phyloP scores from a whole-genome alignment of 2,888 invertebrate species.

The Tromatobia lineatoria region DNA sequence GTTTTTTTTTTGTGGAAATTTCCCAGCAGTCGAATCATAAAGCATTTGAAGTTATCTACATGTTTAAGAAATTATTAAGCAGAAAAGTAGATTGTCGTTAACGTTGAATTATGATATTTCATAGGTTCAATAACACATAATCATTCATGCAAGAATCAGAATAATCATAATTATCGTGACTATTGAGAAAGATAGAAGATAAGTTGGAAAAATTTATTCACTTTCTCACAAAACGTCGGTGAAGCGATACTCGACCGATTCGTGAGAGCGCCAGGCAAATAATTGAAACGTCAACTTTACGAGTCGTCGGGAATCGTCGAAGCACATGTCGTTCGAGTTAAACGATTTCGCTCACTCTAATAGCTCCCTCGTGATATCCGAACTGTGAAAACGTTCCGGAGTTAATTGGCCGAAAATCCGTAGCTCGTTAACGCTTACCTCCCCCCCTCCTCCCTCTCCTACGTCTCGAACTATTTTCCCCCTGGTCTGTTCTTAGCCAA shows the following conservation, averaged over 20 bases:
- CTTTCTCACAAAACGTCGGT: no score
- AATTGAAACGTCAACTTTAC: constrained; percentile 45
- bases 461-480: neutral
- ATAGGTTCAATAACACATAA: no score
- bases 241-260: neutral
- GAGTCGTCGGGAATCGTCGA: constrained; percentile 35
- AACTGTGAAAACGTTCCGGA: constrained; percentile 45
- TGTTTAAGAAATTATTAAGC: no score
- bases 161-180: no score
- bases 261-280: neutral
- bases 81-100: no score
- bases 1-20: no score
- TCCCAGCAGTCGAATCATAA: no score
- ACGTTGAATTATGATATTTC: no score
- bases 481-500: neutral
- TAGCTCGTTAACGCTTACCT: constrained; percentile 47
- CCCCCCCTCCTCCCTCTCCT: neutral
- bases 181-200: neutral
- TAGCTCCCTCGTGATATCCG: constrained; percentile 12
- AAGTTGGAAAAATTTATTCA: neutral
- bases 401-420: constrained; percentile 59
- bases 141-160: neutral
- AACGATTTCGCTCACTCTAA: constrained; percentile 44
- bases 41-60: no score
- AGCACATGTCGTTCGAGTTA: constrained; percentile 32